These are phyloP conservation scores for Synaphobranchus kaupii DNA, from an alignment of 2,797 vertebrate species.

Conservation along the genomic window DNA sequence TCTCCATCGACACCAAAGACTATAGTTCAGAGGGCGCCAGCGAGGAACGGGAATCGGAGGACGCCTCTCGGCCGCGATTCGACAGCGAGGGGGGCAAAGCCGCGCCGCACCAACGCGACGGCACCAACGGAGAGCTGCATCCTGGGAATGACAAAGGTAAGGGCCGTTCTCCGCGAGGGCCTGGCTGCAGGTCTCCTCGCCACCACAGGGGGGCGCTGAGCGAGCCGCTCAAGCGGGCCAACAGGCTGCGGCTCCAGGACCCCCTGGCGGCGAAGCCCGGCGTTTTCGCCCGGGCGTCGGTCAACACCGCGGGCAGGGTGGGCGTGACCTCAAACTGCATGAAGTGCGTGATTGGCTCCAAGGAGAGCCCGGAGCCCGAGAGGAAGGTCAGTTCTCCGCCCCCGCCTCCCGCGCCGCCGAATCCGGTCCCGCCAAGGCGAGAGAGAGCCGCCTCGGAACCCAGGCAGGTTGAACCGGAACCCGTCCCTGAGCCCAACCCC, in stretches of 20 bases:
- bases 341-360: constrained; percentile 84
- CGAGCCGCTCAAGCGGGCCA: constrained; percentile 78
- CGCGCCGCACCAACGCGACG: constrained; percentile 54
- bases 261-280: constrained; percentile 67
- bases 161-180: constrained; percentile 58
- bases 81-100: constrained; percentile 59
- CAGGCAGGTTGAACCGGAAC: constrained; percentile 47
- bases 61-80: constrained; percentile 64
- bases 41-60: constrained; percentile 78
- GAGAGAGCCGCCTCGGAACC: constrained; percentile 35
- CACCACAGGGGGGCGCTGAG: constrained; percentile 72
- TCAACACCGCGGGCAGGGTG: constrained; percentile 81
- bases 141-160: constrained; percentile 89
- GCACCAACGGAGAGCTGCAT: constrained; percentile 73
- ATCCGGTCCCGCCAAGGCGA: constrained; percentile 6
- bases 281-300: constrained; percentile 78
- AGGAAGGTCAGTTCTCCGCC: constrained; percentile 60
- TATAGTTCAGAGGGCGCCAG: constrained; percentile 80
- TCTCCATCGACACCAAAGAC: constrained; percentile 84
- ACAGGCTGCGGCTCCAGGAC: constrained; percentile 70
- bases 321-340: constrained; percentile 91
- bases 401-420: constrained; percentile 34
- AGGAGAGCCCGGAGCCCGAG: constrained; percentile 80
- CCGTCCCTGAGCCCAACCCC: constrained; percentile 33
- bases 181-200: constrained; percentile 59